Base-by-base conservation (phyloP, 2,113 vertebrate genomes). In the Trachemys scripta region DNA sequence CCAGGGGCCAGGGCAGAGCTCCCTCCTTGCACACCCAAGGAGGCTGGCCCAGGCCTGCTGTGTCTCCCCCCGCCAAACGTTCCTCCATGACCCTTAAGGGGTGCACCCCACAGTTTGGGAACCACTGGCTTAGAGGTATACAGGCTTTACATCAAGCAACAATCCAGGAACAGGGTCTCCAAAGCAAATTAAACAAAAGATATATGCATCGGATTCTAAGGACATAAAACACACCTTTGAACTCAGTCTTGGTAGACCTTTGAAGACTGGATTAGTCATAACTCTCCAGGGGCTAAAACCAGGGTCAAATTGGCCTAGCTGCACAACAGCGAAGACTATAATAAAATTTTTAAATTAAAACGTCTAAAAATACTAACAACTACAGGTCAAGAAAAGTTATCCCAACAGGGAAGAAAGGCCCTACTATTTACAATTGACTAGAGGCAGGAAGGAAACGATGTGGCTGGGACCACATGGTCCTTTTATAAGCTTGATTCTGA, bases 391-490 rank as follows among this genome's bases (percentile, higher is more conserved):
- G 12, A 56, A 4, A 51, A 9, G 8, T 16, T 9, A 11, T 4
- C 16, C 4, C 22, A 8, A 1, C 53, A 11, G 27, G 0, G 0
- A 82, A 56, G 6, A 53, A 82, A 38, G 35, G 11, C 35, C n/a
- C 80, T 56, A 27, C 10, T 6, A 16, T 6, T 25, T 4, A 13
- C n/a, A 42, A 29, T 14, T 54, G n/a, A 82, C 80, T 4, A 12
- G 42, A 47, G 27, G 10, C 22, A 56, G 22, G n/a, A 54, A 24
- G 6, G 31, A 38, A 54, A 82, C 10, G 5, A 54, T 12, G 20
- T 47, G 42, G 25, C 11, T 16, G 65, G 42, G 35, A 72, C 65
- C 65, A 72, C 24, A 29, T 16, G 12, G 42, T 24, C 42, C 4
- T 47, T 78, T 47, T 78, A 25, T 78, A 47, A 78, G 24, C 25